A percentile compares a stretch with the other conserved stretches of the same genome.
phyloP scores from a whole-genome alignment of 1,140 invertebrate genomes.

The Teleogryllus occipitalis region DNA sequence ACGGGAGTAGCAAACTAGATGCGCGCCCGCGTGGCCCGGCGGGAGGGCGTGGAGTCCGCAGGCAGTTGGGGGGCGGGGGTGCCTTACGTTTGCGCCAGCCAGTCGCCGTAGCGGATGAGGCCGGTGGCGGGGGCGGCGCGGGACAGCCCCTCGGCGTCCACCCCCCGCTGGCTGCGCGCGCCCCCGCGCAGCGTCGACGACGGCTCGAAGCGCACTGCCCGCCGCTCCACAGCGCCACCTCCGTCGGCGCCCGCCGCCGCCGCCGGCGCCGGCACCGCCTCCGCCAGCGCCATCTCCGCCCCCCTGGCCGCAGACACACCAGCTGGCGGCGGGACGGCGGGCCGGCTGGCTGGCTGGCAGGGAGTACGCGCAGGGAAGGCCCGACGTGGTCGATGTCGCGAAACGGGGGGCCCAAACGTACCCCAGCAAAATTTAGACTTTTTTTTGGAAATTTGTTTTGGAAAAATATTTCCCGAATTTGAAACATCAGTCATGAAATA shows the following conservation, averaged over 20 bases:
- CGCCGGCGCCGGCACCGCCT: background rate
- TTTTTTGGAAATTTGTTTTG: too few species aligned
- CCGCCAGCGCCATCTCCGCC: too few species aligned
- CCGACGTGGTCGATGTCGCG: background rate
- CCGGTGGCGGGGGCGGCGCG: conserved; percentile 41
- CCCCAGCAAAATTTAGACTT: too few species aligned
- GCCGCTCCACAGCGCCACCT: background rate
- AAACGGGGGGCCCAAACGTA: too few species aligned
- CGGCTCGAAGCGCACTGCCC: background rate
- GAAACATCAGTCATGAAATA: too few species aligned
- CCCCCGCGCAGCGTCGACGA: background rate
- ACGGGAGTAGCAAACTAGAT: too few species aligned
- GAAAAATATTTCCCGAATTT: too few species aligned
- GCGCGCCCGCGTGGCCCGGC: background rate
- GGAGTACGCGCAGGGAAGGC: too few species aligned
- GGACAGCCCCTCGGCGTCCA: conserved; percentile 42
- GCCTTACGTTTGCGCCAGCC: conserved; percentile 30
- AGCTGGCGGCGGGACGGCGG: too few species aligned
- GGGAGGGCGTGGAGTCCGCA: background rate
- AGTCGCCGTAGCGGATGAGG: conserved; percentile 44
- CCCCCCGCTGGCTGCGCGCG: conserved; percentile 26
- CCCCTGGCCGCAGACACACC: background rate
- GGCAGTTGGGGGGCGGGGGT: background rate
- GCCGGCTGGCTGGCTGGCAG: too few species aligned
- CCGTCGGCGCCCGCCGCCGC: too few species aligned